Evolutionary conservation across 2,797 vertebrate genomes (phyloP), one percentile per base, ranked within the genome.

Genomic region (Myripristis jacobus): DNA sequence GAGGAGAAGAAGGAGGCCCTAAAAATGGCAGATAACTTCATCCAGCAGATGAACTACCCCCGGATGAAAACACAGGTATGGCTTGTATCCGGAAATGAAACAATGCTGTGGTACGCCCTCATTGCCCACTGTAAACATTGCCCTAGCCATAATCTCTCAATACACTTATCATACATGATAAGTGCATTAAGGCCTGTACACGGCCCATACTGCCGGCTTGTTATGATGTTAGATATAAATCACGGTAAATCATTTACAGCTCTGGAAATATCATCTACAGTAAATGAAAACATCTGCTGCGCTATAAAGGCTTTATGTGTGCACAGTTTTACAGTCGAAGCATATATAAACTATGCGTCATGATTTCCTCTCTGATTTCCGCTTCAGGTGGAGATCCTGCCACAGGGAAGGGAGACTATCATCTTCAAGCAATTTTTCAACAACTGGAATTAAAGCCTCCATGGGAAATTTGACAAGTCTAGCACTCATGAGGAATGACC

Each of bases 391-490:
- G 96, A 96, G 85, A 97, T 98, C 38, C 93, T 98, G 74, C 95
- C 96, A 0, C 94, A 98, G 84, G 96, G 96, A 75, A 91, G 87
- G 0, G 95, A 98, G 90, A 96, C 94, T 0, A 91, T 95, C 70
- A 95, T 98, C 82, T 98, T 98, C 93, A 98, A 96, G 91, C 96
- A 98, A 80, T 98, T 98, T 91, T 98, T 98, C 78, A 61, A 91
- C 69, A 84, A 87, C 92, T 97, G 96, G 96, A 95, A 96, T 78
- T 97, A 80, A 92, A 77, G 22, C 1, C 31, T 19, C 58, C 41
- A 46, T 0, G 21, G 29, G 27, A 69, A 50, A 11, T 59, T 15
- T 21, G 50, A 75, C 25, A 34, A 51, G 52, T 46, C 31, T 71
- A 73, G 79, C 78, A 66, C 65, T 65, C 24, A 47, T 0, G 31